Percentiles rank a stretch among this genome's conserved stretches.
Evolutionary conservation across 2,113 vertebrate genomes (phyloP).

Genomic region (Rousettus leschenaultii): DNA sequence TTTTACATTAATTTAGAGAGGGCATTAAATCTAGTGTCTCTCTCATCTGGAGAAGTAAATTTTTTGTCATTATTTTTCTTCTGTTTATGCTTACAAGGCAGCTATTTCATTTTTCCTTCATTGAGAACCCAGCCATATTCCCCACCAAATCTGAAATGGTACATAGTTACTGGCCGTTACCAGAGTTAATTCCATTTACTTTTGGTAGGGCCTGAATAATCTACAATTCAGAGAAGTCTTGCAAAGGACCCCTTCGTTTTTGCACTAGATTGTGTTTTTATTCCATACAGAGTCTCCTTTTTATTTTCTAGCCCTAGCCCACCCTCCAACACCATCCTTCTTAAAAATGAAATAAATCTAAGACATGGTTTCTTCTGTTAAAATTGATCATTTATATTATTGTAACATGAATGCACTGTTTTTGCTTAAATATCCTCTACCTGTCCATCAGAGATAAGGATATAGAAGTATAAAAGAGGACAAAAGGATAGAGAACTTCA

Average conservation of each 20-base stretch:
- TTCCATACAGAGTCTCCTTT: neutral
- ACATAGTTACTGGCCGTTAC: neutral
- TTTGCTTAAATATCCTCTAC: neutral
- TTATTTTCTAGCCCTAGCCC: neutral
- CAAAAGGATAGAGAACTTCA: neutral
- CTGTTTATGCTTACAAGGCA: neutral
- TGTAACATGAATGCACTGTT: neutral
- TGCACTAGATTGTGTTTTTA: neutral
- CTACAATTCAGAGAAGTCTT: neutral
- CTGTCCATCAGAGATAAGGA: neutral
- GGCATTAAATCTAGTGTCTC: neutral
- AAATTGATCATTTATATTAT: neutral
- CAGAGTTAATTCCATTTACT: neutral
- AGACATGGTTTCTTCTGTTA: neutral
- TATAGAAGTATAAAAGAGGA: neutral
- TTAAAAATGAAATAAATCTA: neutral
- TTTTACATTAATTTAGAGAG: neutral
- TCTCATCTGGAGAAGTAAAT: neutral
- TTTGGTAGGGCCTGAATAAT: neutral
- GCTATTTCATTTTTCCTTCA: neutral
- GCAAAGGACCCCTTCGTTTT: neutral
- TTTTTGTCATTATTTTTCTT: conserved; percentile 16
- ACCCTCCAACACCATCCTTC: neutral
- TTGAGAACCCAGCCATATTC: neutral
- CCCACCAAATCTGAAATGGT: neutral